Evolutionary conservation across 2,113 vertebrate genomes (phyloP).

Genomic region (Larimichthys crocea): DNA sequence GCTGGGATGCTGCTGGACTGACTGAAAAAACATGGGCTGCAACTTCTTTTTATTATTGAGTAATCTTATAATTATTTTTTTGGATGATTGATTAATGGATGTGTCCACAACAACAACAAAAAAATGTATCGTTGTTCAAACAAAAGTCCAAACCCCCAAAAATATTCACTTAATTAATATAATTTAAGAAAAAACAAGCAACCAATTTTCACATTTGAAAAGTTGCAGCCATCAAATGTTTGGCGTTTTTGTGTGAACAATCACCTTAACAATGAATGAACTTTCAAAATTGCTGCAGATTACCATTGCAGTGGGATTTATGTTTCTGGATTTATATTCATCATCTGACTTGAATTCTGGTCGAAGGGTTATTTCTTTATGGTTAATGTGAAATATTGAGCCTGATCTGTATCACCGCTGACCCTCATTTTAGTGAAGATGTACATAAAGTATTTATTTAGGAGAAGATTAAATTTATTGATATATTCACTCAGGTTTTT

Average conservation of each 20-base stretch:
- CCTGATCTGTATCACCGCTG: not conserved
- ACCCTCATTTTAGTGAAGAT: not conserved
- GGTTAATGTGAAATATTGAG: constrained; percentile 15
- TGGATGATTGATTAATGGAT: not conserved
- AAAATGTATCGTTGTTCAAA: not conserved
- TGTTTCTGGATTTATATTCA: constrained; percentile 22
- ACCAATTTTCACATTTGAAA: not conserved
- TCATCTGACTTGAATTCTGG: not conserved
- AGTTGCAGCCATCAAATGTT: not conserved
- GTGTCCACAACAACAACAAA: not conserved
- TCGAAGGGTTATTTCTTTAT: constrained; percentile 14
- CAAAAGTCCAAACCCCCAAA: not conserved
- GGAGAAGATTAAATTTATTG: not conserved
- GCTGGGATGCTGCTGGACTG: constrained; percentile 16
- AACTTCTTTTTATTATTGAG: not conserved
- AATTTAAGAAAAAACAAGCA: not conserved
- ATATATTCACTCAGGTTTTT: too few species aligned
- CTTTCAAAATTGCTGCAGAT: not conserved
- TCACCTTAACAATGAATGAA: not conserved
- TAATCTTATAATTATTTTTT: not conserved
- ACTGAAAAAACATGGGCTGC: constrained; percentile 18
- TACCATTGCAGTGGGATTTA: not conserved
- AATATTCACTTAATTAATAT: not conserved
- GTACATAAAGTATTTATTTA: not conserved
- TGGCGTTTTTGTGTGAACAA: not conserved